These are phyloP conservation scores for Oriolus oriolus DNA, from an alignment of 2,113 vertebrate genomes.

Conservation along the genomic window DNA sequence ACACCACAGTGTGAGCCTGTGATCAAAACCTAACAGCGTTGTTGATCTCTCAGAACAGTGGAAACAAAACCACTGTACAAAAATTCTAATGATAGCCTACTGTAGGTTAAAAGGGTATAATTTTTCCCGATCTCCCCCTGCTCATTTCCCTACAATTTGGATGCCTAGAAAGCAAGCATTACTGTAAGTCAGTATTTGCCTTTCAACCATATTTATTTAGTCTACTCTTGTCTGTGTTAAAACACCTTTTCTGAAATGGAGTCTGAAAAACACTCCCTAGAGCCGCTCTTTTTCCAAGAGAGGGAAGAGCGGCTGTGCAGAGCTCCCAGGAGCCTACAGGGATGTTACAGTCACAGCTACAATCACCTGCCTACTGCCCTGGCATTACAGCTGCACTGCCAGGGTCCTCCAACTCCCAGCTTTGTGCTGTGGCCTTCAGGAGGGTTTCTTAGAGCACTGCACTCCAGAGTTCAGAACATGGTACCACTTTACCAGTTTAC, in stretches of 20 bases:
- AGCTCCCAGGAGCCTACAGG: background rate
- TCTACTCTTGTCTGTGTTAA: too few species aligned
- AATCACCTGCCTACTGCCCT: fast-evolving
- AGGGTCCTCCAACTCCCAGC: background rate
- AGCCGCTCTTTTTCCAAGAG: fast-evolving
- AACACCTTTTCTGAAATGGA: background rate
- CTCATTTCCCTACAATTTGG: background rate
- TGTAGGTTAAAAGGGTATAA: background rate
- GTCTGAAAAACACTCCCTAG: background rate
- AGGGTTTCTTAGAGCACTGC: background rate
- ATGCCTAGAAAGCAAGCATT: background rate
- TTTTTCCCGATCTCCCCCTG: background rate
- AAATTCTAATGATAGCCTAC: background rate
- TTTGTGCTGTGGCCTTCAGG: fast-evolving
- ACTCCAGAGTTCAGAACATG: background rate
- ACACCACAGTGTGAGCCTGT: fast-evolving
- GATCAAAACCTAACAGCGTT: fast-evolving
- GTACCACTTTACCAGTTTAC: background rate
- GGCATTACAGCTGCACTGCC: fast-evolving
- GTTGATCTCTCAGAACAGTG: background rate
- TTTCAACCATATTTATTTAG: background rate
- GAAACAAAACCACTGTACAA: background rate
- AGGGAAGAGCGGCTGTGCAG: background rate
- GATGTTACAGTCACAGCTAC: background rate
- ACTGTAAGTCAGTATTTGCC: background rate